Evolutionary conservation across 1,140 invertebrate genomes (phyloP), one percentile per base, ranked within the genome.

Genomic region (Rhopalosiphum maidis): DNA sequence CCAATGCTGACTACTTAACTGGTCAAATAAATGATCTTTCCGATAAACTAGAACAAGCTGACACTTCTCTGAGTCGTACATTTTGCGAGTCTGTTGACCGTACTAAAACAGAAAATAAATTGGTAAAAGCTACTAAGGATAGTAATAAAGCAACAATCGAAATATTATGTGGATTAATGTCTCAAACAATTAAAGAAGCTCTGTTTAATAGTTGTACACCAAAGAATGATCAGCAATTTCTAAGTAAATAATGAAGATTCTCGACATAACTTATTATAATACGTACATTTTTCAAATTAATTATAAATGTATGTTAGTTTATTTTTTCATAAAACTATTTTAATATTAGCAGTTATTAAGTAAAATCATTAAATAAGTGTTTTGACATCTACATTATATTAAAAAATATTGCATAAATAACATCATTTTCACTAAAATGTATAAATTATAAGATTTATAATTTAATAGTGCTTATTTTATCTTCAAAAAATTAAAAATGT

Each of bases 121-220:
- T 99, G n/a, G 96, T 98, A 11, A 99, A 99, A 95, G 99, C 99
- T 1, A 99, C 98, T 0, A 98, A 98, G 94, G 99, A 99, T 95
- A 98, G 98, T 94, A 99, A 98, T 95, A 99, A 99, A 96, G 99
- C 98, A 3, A 99, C 99, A 2, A 99, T 99, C 94, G 99, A 99
- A 96, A 98, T 99, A 88, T 98, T 99, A 95, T 98, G 99, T 95
- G 99, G 99, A 22, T 96, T 99, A 82, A 99, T 99, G 98, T 98
- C 98, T 9, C 98, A 99, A 96, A 98, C 99, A 95, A 98, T 99
- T 94, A 99, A 99, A 95, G 98, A 99, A 95, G 96, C 97, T 95
- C 96, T 99, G 1, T 99, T 99, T 95, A 99, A 99, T 96, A 94
- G 90, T 89, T 55, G 85, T 68, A 88, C 82, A 46, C 46, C 86